Evolutionary conservation across 2,888 invertebrate genomes (phyloP).

Genomic region (Caenorhabditis sp.): DNA sequence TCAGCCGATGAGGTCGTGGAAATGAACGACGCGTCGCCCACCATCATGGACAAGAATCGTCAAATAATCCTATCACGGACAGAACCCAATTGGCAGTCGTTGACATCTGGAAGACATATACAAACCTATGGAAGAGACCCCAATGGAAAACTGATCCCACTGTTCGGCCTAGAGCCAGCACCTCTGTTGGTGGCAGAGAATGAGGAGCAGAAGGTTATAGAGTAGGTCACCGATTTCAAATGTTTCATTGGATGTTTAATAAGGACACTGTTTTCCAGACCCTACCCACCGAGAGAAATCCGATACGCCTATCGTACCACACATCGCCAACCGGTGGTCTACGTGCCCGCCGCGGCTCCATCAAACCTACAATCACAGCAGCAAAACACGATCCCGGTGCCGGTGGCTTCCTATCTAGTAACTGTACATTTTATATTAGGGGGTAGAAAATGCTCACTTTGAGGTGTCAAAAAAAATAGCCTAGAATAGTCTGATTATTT

Average conservation of each 20-base stretch:
- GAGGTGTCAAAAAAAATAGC: no score
- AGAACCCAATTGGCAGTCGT: slow-evolving; percentile 62
- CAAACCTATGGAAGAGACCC: slow-evolving; percentile 67
- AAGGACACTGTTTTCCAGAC: slow-evolving; percentile 9
- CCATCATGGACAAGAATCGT: slow-evolving; percentile 68
- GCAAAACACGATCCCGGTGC: slow-evolving; percentile 53
- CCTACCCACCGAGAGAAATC: slow-evolving; percentile 54
- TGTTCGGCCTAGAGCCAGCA: slow-evolving; percentile 50
- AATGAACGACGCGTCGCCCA: slow-evolving; percentile 60
- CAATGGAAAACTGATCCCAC: slow-evolving; percentile 60
- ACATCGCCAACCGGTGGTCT: slow-evolving; percentile 62
- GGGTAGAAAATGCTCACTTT: no score
- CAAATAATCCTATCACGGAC: slow-evolving; percentile 66
- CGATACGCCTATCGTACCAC: slow-evolving; percentile 67
- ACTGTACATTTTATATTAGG: slow-evolving; percentile 54
- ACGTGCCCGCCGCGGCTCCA: slow-evolving; percentile 57
- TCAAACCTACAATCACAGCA: not conserved
- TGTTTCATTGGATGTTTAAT: no score
- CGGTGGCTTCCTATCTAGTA: slow-evolving; percentile 69
- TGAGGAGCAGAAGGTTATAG: slow-evolving; percentile 20
- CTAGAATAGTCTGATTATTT: no score
- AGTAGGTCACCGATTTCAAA: no score
- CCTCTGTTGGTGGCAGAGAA: not conserved
- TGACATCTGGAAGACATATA: slow-evolving; percentile 46
- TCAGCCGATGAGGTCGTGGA: slow-evolving; percentile 52